These are phyloP conservation scores for Drosophila pallidifrons DNA, from an alignment of 1,140 invertebrate species.

Conservation along the genomic window DNA sequence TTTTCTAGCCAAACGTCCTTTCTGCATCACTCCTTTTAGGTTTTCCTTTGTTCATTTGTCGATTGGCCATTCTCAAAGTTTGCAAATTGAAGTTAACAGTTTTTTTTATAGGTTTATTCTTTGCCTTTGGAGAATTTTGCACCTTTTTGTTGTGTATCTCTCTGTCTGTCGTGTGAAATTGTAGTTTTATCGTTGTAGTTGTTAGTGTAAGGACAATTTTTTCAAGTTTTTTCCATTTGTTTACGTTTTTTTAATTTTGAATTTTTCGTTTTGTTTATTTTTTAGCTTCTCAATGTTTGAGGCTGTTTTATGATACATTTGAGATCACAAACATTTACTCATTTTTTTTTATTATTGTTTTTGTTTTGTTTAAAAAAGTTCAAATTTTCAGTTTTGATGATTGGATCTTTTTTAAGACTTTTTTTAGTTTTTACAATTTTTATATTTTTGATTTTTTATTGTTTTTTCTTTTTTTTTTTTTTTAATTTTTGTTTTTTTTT, in stretches of 20 bases:
- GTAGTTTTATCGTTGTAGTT: slow-evolving; percentile 37
- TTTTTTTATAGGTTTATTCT: slow-evolving; percentile 23
- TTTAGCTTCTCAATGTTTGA: slow-evolving; percentile 72
- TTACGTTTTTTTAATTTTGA: slow-evolving; percentile 40
- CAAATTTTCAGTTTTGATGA: slow-evolving; percentile 70
- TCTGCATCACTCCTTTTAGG: slow-evolving; percentile 20
- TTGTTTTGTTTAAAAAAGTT: slow-evolving; percentile 76
- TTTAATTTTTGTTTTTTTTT: slow-evolving; percentile 29
- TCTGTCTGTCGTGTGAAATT: slow-evolving; percentile 20
- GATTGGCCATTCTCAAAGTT: slow-evolving; percentile 67
- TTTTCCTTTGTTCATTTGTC: slow-evolving; percentile 50
- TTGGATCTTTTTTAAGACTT: slow-evolving; percentile 58
- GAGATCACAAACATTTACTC: slow-evolving; percentile 84
- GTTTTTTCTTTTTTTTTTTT: slow-evolving; percentile 50
- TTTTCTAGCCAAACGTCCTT: slow-evolving; percentile 53
- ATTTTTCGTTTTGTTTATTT: slow-evolving; percentile 27
- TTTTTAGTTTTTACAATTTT: slow-evolving; percentile 70
- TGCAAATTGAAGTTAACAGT: slow-evolving; percentile 73
- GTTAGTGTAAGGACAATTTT: slow-evolving; percentile 58
- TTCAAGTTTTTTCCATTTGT: slow-evolving; percentile 53
- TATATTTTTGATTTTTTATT: slow-evolving; percentile 63
- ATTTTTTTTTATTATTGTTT: slow-evolving; percentile 50
- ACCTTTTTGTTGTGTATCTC: slow-evolving; percentile 69
- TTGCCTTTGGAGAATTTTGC: slow-evolving; percentile 74
- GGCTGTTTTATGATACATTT: slow-evolving; percentile 80